Conservation (phyloP, 2,888 invertebrate species). For the Athetis lepigone region DNA sequence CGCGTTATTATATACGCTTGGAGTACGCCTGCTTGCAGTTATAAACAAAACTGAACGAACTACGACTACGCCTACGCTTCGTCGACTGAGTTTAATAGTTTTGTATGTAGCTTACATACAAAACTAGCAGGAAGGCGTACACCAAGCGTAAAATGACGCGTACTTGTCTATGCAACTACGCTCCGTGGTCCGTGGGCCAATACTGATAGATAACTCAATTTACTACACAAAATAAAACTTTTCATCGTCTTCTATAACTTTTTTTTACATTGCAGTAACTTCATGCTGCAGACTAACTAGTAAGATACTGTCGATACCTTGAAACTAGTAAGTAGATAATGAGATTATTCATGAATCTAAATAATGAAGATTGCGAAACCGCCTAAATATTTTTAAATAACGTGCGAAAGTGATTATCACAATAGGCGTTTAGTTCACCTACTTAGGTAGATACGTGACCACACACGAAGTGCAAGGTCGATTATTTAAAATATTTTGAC, state of each 20-base stretch:
- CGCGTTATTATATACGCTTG: no score
- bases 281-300: neutral
- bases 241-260: neutral
- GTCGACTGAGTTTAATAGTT: no score
- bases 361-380: constrained; percentile 62
- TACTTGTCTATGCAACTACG: no score
- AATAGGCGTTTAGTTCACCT: constrained; percentile 65
- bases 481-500: constrained; percentile 29
- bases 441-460: constrained; percentile 45
- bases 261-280: neutral
- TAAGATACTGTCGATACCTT: constrained; percentile 19
- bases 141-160: no score
- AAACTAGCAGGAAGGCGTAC: no score
- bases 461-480: constrained; percentile 69
- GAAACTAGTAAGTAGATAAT: constrained; percentile 31
- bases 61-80: no score
- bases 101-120: no score
- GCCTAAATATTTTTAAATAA: constrained; percentile 64
- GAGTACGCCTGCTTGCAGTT: no score
- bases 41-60: no score
- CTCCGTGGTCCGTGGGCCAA: no score
- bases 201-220: no score
- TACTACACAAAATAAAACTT: neutral
- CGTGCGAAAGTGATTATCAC: constrained; percentile 68
- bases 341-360: constrained; percentile 31